Conservation (phyloP, 2,113 vertebrate species). For the Irena cyanogastra region DNA sequence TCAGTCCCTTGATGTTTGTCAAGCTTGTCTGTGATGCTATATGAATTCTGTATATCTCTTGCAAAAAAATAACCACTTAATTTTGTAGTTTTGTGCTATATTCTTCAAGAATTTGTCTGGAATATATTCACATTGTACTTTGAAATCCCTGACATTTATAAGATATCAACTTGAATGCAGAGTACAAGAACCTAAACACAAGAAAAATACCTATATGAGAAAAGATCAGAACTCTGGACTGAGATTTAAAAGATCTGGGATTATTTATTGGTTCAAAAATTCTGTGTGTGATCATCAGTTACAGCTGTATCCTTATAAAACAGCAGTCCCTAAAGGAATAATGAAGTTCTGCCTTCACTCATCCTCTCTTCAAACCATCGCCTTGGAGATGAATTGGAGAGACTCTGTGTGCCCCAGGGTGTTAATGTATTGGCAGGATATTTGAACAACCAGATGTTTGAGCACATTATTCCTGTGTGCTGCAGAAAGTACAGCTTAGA, state of each 20-base stretch:
- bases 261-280: background rate
- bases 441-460: background rate
- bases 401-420: background rate
- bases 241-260: background rate
- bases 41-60: background rate
- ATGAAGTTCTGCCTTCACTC: background rate
- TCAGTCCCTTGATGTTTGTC: background rate
- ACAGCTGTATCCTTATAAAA: background rate
- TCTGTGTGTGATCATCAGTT: background rate
- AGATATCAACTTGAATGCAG: background rate
- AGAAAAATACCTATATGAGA: background rate
- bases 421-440: background rate
- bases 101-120: background rate
- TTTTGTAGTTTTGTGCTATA: background rate
- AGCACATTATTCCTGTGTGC: background rate
- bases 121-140: background rate
- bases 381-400: background rate
- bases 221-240: background rate
- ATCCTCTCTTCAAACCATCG: background rate
- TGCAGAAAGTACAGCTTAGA: background rate
- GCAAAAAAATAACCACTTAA: background rate
- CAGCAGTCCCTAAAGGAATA: background rate
- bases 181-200: background rate
- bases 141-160: background rate
- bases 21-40: background rate